A percentile compares a stretch with the other conserved stretches of the same genome.
Conservation (phyloP, 2,113 vertebrate species). For the Hymenochirus boettgeri region DNA sequence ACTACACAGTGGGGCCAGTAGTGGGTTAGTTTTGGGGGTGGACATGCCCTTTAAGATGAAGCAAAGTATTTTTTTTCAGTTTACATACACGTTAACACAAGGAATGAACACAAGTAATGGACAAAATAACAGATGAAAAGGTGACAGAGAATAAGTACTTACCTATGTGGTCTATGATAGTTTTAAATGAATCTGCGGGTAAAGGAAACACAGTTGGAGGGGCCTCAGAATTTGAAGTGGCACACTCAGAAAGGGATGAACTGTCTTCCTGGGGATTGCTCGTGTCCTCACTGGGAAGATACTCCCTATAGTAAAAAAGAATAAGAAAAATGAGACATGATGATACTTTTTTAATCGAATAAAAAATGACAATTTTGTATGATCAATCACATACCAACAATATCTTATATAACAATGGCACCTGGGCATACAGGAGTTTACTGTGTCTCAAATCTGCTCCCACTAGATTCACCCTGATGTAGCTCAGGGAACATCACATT, state of each 20-base stretch:
- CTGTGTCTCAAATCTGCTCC: background rate
- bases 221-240: constrained; percentile 9
- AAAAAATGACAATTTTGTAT: too few species aligned
- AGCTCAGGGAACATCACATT: background rate
- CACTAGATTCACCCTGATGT: background rate
- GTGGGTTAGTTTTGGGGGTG: too few species aligned
- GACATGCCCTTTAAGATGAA: background rate
- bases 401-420: too few species aligned
- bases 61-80: too few species aligned
- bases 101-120: too few species aligned
- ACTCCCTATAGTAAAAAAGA: constrained; percentile 9
- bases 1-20: too few species aligned
- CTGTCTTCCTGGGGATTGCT: constrained; percentile 14
- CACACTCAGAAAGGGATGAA: constrained; percentile 6
- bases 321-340: background rate
- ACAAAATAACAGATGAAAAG: too few species aligned
- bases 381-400: too few species aligned
- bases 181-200: constrained; percentile 24
- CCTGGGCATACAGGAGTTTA: too few species aligned
- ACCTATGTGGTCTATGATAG: constrained; percentile 32
- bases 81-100: too few species aligned
- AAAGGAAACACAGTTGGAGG: constrained; percentile 22
- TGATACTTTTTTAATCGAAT: too few species aligned
- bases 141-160: too few species aligned
- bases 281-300: constrained; percentile 17